Percentiles rank a stretch among this genome's conserved stretches.
These are phyloP conservation scores for Pterobdella sp. DNA, from an alignment of 2,888 invertebrate species.

Conservation along the genomic window DNA sequence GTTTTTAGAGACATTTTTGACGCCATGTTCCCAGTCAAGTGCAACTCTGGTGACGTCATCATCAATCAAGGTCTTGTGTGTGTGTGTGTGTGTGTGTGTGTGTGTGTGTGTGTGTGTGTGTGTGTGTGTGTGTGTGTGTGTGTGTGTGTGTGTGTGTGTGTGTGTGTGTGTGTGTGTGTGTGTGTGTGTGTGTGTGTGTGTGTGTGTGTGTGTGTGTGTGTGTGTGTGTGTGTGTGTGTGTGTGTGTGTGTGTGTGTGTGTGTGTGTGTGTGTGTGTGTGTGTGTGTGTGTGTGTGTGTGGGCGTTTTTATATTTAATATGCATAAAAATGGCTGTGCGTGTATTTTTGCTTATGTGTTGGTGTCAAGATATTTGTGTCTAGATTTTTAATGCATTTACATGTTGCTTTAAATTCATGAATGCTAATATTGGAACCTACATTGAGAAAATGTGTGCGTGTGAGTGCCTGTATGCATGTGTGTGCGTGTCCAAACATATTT, in stretches of 20 bases:
- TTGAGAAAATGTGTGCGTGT: neutral
- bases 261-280: constrained; percentile 27
- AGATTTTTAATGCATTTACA: too few relatives aligned
- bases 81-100: constrained; percentile 24
- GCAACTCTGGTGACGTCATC: constrained; percentile 85
- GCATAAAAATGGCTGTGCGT: too few relatives aligned
- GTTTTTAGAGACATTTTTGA: constrained; percentile 22
- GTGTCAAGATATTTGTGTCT: too few relatives aligned
- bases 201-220: constrained; percentile 28
- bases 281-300: constrained; percentile 14
- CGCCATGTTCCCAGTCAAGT: constrained; percentile 97
- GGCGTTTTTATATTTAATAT: neutral
- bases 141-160: constrained; percentile 30
- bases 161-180: constrained; percentile 30
- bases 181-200: constrained; percentile 30
- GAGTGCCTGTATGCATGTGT: constrained; percentile 4
- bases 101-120: constrained; percentile 32
- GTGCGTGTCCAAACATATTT: neutral
- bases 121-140: constrained; percentile 31
- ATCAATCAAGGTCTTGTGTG: constrained; percentile 67
- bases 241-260: constrained; percentile 28
- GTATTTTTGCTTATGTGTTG: too few relatives aligned
- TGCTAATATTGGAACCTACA: too few relatives aligned
- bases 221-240: constrained; percentile 30
- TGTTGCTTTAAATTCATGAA: too few relatives aligned